These are phyloP conservation scores for Callocephalon fimbriatum DNA, from an alignment of 2,113 vertebrate genomes.

Conservation along the genomic window DNA sequence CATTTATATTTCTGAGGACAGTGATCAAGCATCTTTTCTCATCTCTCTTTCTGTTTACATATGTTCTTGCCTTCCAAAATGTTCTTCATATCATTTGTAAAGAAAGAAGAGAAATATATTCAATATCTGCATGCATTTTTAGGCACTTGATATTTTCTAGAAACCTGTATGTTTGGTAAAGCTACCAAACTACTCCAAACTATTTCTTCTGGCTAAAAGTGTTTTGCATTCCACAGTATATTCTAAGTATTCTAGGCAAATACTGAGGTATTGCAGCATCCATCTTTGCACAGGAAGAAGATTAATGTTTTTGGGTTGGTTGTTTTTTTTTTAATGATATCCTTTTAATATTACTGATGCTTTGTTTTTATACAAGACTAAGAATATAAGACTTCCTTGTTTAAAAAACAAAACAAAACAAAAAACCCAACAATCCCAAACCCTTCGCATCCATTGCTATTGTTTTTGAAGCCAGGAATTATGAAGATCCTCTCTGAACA, in stretches of 20 bases:
- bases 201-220: neutral
- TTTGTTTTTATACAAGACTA: neutral
- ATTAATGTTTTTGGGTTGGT: neutral
- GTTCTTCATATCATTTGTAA: neutral
- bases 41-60: neutral
- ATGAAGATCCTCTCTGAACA: neutral
- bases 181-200: neutral
- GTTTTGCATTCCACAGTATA: neutral
- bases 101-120: neutral
- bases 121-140: neutral
- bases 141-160: neutral
- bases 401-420: neutral
- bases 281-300: neutral
- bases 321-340: neutral
- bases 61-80: neutral
- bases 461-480: neutral
- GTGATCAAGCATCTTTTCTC: neutral
- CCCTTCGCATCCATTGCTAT: neutral
- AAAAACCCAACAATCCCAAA: neutral
- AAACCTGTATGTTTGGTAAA: neutral
- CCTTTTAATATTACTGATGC: neutral
- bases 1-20: neutral
- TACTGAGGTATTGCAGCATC: neutral
- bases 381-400: accelerated
- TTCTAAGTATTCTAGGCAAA: neutral